phyloP scores from a whole-genome alignment of 1,140 invertebrate genomes.

The Ylistrum balloti region DNA sequence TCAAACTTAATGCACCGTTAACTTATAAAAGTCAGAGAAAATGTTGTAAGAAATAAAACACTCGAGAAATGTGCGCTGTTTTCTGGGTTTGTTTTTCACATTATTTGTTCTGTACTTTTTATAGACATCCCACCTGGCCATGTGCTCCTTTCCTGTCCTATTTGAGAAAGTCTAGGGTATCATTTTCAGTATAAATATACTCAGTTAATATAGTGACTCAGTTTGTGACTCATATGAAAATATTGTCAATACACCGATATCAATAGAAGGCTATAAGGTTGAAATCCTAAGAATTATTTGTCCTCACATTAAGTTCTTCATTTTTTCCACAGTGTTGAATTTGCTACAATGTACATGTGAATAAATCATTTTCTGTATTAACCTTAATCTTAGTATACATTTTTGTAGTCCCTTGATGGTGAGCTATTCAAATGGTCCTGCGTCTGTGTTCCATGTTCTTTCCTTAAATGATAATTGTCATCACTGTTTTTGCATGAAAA shows the following conservation, averaged over 20 bases:
- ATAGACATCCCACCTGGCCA: slow-evolving; percentile 4
- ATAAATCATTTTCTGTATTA: no score
- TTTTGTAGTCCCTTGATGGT: no score
- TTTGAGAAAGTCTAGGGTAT: neutral
- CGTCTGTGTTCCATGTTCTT: no score
- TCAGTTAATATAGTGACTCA: neutral
- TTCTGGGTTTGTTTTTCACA: neutral
- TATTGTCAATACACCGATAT: neutral
- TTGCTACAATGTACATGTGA: no score
- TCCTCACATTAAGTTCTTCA: no score
- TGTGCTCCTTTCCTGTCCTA: neutral
- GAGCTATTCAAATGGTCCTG: no score
- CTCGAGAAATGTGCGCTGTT: neutral
- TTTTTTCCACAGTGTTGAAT: no score
- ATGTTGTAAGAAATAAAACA: slow-evolving; percentile 16
- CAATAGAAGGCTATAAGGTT: neutral
- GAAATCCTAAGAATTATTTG: no score
- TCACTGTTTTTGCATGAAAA: no score
- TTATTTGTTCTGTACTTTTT: slow-evolving; percentile 15
- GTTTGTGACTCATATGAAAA: neutral
- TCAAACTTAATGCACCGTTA: slow-evolving; percentile 38
- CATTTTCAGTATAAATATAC: neutral
- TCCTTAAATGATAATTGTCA: no score
- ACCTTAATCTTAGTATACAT: no score
- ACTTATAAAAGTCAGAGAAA: slow-evolving; percentile 39